These are phyloP conservation scores for Agriotes lineatus DNA, from an alignment of 2,888 invertebrate species.

Conservation along the genomic window DNA sequence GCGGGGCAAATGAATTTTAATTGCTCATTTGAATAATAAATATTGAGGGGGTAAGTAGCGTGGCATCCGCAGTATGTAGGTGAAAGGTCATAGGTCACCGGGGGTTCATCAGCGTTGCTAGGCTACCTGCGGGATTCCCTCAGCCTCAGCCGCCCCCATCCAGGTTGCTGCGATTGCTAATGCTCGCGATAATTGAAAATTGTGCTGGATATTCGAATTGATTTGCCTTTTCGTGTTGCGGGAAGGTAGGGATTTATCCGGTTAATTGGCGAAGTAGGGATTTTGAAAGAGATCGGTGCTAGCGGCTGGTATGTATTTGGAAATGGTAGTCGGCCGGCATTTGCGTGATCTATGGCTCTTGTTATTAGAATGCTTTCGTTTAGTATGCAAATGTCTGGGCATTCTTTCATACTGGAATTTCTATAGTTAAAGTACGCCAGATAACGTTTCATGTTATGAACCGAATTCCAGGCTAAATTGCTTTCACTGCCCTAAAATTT, in stretches of 20 bases:
- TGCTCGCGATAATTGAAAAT: constrained; percentile 30
- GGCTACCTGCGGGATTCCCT: constrained; percentile 47
- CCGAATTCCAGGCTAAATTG: no score
- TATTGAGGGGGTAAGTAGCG: constrained; percentile 37
- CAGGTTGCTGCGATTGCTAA: constrained; percentile 23
- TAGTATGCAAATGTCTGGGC: no score
- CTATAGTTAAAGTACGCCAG: no score
- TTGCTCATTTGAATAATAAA: constrained; percentile 44
- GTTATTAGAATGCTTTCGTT: no score
- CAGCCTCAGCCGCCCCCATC: background rate
- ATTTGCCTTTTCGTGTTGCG: background rate
- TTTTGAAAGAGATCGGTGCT: no score
- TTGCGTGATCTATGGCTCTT: no score
- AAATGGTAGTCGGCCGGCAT: no score
- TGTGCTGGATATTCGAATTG: constrained; percentile 7
- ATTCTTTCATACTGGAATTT: no score
- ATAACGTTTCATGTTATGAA: no score
- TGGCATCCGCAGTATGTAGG: constrained; percentile 44
- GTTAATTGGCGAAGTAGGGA: background rate
- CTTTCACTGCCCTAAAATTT: no score
- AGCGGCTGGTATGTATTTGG: no score
- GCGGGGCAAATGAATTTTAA: constrained; percentile 37
- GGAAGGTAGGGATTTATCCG: background rate
- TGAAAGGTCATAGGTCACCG: constrained; percentile 58
- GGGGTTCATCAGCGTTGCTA: constrained; percentile 55